These are phyloP conservation scores for Ptiloglossa arizonensis DNA, from an alignment of 1,140 invertebrate genomes.

Conservation along the genomic window DNA sequence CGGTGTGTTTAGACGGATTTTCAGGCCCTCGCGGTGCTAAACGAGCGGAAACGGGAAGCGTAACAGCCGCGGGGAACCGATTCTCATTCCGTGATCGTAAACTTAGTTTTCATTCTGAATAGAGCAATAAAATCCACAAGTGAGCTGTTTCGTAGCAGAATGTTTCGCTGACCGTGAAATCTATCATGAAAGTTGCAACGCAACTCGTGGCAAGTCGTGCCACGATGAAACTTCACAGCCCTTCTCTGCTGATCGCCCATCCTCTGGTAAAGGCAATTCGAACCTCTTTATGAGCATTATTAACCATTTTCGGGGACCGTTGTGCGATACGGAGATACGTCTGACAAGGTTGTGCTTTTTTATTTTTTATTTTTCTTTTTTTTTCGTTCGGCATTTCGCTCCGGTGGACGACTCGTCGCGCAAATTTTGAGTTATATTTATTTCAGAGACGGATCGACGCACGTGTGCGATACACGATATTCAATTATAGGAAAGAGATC, in stretches of 20 bases:
- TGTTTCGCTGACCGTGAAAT: conserved; percentile 61
- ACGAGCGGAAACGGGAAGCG: conserved; percentile 10
- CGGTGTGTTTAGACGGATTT: conserved; percentile 33
- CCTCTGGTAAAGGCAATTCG: background rate
- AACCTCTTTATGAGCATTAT: background rate
- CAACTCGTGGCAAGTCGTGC: conserved; percentile 28
- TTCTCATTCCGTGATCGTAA: conserved; percentile 60
- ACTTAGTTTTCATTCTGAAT: conserved; percentile 57
- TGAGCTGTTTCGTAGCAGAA: conserved; percentile 51
- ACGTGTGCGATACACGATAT: too few species aligned
- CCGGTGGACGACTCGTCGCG: too few species aligned
- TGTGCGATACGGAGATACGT: too few species aligned
- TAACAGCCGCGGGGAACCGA: conserved; percentile 45
- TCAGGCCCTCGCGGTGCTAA: background rate
- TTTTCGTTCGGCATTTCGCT: too few species aligned
- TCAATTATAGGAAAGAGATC: too few species aligned
- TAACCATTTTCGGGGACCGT: background rate
- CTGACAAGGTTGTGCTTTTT: too few species aligned
- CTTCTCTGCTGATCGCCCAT: conserved; percentile 26
- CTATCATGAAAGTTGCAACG: conserved; percentile 49
- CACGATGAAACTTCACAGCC: background rate
- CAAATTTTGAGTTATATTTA: too few species aligned
- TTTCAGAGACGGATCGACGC: too few species aligned
- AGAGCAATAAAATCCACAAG: conserved; percentile 53
- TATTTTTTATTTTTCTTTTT: too few species aligned